These are phyloP conservation scores for Homarus americanus DNA, from an alignment of 1,140 invertebrate genomes.

Conservation along the genomic window DNA sequence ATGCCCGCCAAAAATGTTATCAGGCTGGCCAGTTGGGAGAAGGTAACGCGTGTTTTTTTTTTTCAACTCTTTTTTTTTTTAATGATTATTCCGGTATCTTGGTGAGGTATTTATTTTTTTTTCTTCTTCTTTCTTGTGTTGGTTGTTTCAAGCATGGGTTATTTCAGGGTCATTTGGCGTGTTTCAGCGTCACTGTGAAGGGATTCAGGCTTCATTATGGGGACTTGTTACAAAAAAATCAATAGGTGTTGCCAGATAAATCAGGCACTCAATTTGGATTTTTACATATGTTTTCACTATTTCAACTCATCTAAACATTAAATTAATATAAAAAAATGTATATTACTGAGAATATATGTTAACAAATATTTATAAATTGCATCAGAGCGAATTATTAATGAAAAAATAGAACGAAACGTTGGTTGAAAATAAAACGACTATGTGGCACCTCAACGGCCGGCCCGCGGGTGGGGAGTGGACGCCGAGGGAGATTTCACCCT, in stretches of 20 bases:
- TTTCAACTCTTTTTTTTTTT: not conserved
- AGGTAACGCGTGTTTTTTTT: not conserved
- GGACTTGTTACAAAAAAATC: conserved; percentile 39
- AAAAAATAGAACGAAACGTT: too few relatives aligned
- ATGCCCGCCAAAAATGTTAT: conserved; percentile 36
- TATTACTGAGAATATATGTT: too few relatives aligned
- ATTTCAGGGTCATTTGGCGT: too few relatives aligned
- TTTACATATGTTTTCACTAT: not conserved
- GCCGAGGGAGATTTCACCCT: conserved; percentile 52
- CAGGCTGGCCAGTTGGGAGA: conserved; percentile 43
- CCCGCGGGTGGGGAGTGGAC: conserved; percentile 26
- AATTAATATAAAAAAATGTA: not conserved
- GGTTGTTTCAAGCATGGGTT: too few relatives aligned
- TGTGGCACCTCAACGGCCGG: not conserved
- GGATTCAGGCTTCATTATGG: conserved; percentile 49
- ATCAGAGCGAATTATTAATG: too few relatives aligned
- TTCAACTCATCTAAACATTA: too few relatives aligned
- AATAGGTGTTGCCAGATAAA: not conserved
- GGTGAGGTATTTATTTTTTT: too few relatives aligned
- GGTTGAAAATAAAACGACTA: not conserved
- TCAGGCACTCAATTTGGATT: not conserved
- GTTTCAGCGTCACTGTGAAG: not conserved
- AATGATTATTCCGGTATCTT: too few relatives aligned
- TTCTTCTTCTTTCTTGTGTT: too few relatives aligned
- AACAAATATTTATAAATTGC: too few relatives aligned